Evolutionary conservation across 2,888 invertebrate species (phyloP), one percentile per base, ranked within the genome.

Genomic region (Brachyptera risi): DNA sequence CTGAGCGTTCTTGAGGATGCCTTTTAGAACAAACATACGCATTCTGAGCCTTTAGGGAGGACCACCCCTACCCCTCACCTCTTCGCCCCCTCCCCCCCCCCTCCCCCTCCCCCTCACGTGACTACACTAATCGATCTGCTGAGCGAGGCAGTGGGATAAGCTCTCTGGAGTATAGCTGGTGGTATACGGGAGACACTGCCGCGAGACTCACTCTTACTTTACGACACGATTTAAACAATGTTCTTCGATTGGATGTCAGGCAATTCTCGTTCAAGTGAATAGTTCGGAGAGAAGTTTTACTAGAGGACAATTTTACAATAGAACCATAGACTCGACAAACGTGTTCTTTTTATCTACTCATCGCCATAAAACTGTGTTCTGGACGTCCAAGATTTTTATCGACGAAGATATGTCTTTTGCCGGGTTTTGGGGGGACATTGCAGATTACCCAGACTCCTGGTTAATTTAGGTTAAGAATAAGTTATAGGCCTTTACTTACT

Each of bases 401-500:
- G 19, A 42, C 19, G 7, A 31, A 11, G 3, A 42, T 17, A 42
- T 17, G 17, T 42, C 17, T n/a, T 17, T 7, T n/a, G 42, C 17
- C 42, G 15, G 15, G 19, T 17, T 17, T 21, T 17, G n/a, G 19
- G 42, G n/a, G 42, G 7, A 21, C 7, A n/a, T n/a, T n/a, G 7
- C 13, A 42, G 42, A 42, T 42, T 42, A 42, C 19, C 4, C n/a
- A n/a, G n/a, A n/a, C n/a, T n/a, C 15, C 42, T 38, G 21, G 42
- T 42, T 42, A 15, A 42, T 42, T 42, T 42, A 15, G 42, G 17
- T 38, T 38, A 19, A 21, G 42, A 19, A 17, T 2, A 7, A 2
- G 42, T 19, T 3, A 3, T 42, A 42, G 27, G 11, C 13, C 13
- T 56, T 2, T 38, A 85, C 86, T 85, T 77, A 86, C 86, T 86